A percentile compares a stretch with the other conserved stretches of the same genome.
Conservation (phyloP, 2,797 vertebrate genomes). For the Phalloptychus januarius region DNA sequence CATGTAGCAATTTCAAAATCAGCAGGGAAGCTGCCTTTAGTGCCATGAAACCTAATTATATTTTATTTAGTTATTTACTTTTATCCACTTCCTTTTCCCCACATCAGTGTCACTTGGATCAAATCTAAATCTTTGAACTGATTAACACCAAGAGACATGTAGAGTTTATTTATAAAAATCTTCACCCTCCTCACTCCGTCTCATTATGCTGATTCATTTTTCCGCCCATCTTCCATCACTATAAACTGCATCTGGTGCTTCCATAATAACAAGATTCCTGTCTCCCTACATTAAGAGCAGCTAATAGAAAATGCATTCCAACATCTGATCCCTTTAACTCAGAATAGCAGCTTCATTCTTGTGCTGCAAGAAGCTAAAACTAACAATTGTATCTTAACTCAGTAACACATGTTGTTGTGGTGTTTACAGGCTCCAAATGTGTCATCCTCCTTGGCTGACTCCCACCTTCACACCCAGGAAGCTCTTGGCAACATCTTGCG, state of each 20-base stretch:
- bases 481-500: constrained; percentile 45
- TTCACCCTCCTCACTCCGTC: constrained; percentile 9
- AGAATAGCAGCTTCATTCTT: constrained; percentile 26
- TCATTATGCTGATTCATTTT: constrained; percentile 32
- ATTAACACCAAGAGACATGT: constrained; percentile 28
- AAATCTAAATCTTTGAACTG: constrained; percentile 24
- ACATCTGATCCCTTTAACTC: constrained; percentile 47
- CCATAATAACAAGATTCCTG: constrained; percentile 40
- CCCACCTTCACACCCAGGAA: constrained; percentile 8
- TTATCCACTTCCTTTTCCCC: background rate
- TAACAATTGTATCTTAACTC: constrained; percentile 18
- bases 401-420: constrained; percentile 26
- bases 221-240: constrained; percentile 48
- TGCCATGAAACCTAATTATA: background rate
- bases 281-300: constrained; percentile 35
- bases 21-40: background rate
- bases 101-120: constrained; percentile 16
- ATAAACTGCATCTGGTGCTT: constrained; percentile 51
- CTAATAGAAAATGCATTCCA: constrained; percentile 53
- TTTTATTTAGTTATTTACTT: constrained; percentile 9
- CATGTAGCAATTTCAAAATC: background rate
- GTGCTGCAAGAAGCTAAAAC: constrained; percentile 29
- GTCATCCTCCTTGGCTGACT: constrained; percentile 23
- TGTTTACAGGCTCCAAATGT: constrained; percentile 25
- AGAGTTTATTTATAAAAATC: constrained; percentile 23